Conservation (phyloP, 2,888 invertebrate genomes). For the Monopis laevigella region DNA sequence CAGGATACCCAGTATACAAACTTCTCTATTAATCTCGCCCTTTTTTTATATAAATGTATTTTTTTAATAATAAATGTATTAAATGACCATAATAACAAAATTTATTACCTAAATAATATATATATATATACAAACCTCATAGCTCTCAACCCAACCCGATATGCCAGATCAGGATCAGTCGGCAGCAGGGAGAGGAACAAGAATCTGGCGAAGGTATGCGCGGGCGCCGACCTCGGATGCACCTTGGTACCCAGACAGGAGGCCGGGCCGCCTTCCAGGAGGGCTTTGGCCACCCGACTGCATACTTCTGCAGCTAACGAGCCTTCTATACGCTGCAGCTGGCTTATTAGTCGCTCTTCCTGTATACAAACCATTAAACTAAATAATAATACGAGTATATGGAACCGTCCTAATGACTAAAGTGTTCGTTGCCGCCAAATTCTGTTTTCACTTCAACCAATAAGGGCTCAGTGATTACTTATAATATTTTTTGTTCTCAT, state of each 20-base stretch:
- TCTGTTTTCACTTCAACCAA: too few species aligned
- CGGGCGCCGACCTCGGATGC: constrained; percentile 83
- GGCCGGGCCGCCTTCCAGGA: constrained; percentile 80
- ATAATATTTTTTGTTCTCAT: too few species aligned
- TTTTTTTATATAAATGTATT: too few species aligned
- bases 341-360: constrained; percentile 80
- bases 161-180: constrained; percentile 81
- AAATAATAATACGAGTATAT: too few species aligned
- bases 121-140: constrained; percentile 61
- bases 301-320: constrained; percentile 77
- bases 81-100: too few species aligned
- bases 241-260: constrained; percentile 78
- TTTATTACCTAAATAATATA: neutral
- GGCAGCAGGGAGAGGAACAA: constrained; percentile 80
- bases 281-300: constrained; percentile 72
- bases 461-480: too few species aligned
- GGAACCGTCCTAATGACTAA: too few species aligned
- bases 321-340: constrained; percentile 79
- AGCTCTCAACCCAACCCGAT: constrained; percentile 79
- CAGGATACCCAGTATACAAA: too few species aligned
- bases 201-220: constrained; percentile 85
- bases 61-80: too few species aligned
- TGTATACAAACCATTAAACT: constrained; percentile 37
- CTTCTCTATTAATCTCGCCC: too few species aligned
- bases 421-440: too few species aligned